Evolutionary conservation across 1,140 invertebrate species (phyloP).

Genomic region (Mylabris phalerata): DNA sequence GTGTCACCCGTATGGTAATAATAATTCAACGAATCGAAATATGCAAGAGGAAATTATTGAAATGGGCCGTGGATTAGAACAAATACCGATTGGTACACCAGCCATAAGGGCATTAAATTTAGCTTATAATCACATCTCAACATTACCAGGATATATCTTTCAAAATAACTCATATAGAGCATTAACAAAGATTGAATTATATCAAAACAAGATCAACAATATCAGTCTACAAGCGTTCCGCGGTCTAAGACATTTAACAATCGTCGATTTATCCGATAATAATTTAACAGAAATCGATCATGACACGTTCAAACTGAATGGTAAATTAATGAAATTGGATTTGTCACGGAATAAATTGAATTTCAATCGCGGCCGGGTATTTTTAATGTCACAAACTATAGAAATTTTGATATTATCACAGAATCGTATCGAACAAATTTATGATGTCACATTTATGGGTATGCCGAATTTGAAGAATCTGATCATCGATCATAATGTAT

Average conservation of each 20-base stretch:
- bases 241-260: constrained; percentile 54
- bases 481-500: constrained; percentile 31
- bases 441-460: constrained; percentile 33
- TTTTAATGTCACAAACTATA: constrained; percentile 32
- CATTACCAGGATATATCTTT: constrained; percentile 28
- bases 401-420: constrained; percentile 29
- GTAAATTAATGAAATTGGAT: constrained; percentile 46
- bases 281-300: constrained; percentile 49
- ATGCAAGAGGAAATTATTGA: constrained; percentile 10
- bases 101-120: constrained; percentile 27
- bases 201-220: constrained; percentile 30
- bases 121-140: constrained; percentile 33
- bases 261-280: constrained; percentile 61
- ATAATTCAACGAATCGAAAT: no score
- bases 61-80: constrained; percentile 26
- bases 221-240: constrained; percentile 48
- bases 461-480: constrained; percentile 31
- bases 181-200: constrained; percentile 26
- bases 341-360: constrained; percentile 50
- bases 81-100: constrained; percentile 26
- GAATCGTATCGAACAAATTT: constrained; percentile 36
- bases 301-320: constrained; percentile 51
- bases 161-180: constrained; percentile 28
- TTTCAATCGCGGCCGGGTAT: constrained; percentile 28
- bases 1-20: no score